Evolutionary conservation across 2,888 invertebrate genomes (phyloP), one percentile per base, ranked within the genome.

Genomic region (Drosophila silvestris): DNA sequence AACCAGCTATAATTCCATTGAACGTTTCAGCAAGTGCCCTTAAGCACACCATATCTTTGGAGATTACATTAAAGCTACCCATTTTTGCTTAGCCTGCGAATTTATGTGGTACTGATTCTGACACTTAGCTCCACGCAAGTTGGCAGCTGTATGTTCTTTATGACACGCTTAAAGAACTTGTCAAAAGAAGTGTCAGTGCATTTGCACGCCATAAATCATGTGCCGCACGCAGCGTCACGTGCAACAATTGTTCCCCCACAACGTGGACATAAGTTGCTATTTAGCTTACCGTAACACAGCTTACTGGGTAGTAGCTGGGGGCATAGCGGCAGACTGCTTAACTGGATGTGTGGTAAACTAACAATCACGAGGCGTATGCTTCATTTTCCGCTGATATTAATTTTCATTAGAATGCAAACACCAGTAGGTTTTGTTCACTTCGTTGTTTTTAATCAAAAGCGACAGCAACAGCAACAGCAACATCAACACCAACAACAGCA

Each of bases 191-290:
- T 79, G 77, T 63, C 66, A 81, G 66, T 64, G 54, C 70, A 71
- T 82, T 82, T 74, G 64, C 79, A 70, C 62, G 57, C 59, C 68
- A 65, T 66, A 82, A 81, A 75, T 81, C 70, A 79, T 57, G 52
- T 35, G 58, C 37, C 51, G n/a, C 82, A 78, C 82, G 79, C 64
- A 67, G 57, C 26, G 41, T 5, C 50, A 32, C 32, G n/a, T 30
- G 33, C 57, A 68, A 65, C 65, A 81, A 72, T 65, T 81, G 61
- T 54, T 57, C 35, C 65, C 41, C 50, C 44, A 39, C 30, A 39
- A 16, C 30, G 16, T 3, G 19, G 35, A 26, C 52, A 30, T 7
- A 57, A 47, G 59, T 51, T 64, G 52, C 19, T 70, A 61, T 72
- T 71, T 52, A 58, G 54, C 28, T 57, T 9, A 57, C 39, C 57